A percentile compares a stretch with the other conserved stretches of the same genome.
Evolutionary conservation across 1,140 invertebrate genomes (phyloP).

Genomic region (Himalopsyche phryganea): DNA sequence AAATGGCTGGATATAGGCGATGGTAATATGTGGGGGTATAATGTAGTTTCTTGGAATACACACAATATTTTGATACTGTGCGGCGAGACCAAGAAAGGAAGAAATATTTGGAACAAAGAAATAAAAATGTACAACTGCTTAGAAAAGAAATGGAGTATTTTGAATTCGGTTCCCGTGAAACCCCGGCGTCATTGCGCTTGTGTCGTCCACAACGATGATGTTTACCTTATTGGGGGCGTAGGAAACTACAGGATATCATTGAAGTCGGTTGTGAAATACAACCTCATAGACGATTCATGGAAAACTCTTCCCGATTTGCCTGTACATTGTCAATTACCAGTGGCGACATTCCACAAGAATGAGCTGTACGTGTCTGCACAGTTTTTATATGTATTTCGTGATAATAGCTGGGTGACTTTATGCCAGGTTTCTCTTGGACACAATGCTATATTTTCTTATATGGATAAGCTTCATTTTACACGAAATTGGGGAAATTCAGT

Average conservation of each 20-base stretch:
- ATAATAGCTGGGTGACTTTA: slow-evolving; percentile 21
- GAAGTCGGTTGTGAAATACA: slow-evolving; percentile 14
- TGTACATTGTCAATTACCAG: slow-evolving; percentile 10
- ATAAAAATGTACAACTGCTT: slow-evolving; percentile 21
- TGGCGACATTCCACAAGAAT: slow-evolving; percentile 28
- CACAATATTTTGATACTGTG: slow-evolving; percentile 22
- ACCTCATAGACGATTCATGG: slow-evolving; percentile 18
- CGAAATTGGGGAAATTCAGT: slow-evolving; percentile 14
- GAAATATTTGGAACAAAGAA: slow-evolving; percentile 25
- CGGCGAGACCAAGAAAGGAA: slow-evolving; percentile 18
- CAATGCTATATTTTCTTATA: slow-evolving; percentile 22
- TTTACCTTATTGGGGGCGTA: slow-evolving; percentile 28
- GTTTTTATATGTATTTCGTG: slow-evolving; percentile 25
- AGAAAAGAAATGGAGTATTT: slow-evolving; percentile 15
- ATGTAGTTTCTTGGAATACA: slow-evolving; percentile 25
- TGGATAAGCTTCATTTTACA: slow-evolving; percentile 21
- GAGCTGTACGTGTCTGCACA: slow-evolving; percentile 23
- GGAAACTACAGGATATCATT: slow-evolving; percentile 19
- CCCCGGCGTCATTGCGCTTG: slow-evolving; percentile 19
- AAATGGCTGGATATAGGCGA: slow-evolving; percentile 11
- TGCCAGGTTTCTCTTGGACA: slow-evolving; percentile 8
- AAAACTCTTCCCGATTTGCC: slow-evolving; percentile 22
- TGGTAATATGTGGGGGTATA: slow-evolving; percentile 25
- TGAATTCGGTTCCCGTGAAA: slow-evolving; percentile 1
- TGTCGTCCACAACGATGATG: slow-evolving; percentile 17